phyloP scores from a whole-genome alignment of 2,797 vertebrate genomes.

The Propithecus deckenii region DNA sequence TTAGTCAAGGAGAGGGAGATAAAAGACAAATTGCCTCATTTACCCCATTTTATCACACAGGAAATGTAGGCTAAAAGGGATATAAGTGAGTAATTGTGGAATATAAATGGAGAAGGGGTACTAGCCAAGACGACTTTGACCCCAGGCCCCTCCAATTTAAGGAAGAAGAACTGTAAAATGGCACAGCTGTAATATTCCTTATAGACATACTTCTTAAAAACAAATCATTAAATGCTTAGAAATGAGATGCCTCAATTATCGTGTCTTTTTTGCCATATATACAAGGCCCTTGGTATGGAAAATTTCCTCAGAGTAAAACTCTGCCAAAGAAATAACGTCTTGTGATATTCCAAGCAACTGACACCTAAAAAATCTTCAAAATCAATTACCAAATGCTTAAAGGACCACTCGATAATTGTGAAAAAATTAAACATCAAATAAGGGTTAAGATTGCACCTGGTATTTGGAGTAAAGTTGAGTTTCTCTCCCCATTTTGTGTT shows the following conservation, averaged over 20 bases:
- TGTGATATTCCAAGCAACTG: not conserved
- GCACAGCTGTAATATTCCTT: not conserved
- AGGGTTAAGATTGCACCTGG: not conserved
- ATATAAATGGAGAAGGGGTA: not conserved
- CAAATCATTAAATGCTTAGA: not conserved
- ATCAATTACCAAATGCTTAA: not conserved
- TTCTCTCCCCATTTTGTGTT: not conserved
- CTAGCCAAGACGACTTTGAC: not conserved
- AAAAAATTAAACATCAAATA: not conserved
- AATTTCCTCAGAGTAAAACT: not conserved
- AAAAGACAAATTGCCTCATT: not conserved
- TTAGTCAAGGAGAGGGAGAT: not conserved
- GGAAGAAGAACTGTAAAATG: not conserved
- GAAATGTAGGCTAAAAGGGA: not conserved
- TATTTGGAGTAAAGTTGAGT: not conserved
- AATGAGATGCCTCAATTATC: not conserved
- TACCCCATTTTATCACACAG: not conserved
- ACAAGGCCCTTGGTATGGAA: not conserved
- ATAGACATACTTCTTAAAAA: not conserved
- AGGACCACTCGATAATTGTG: not conserved
- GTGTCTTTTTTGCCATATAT: not conserved
- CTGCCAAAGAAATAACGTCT: not conserved
- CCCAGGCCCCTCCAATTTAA: rapidly evolving
- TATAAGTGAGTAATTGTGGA: not conserved
- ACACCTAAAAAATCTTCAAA: not conserved